Percentiles rank a stretch among this genome's conserved stretches.
These are phyloP conservation scores for Leucania comma DNA, from an alignment of 2,888 invertebrate species.

Conservation along the genomic window DNA sequence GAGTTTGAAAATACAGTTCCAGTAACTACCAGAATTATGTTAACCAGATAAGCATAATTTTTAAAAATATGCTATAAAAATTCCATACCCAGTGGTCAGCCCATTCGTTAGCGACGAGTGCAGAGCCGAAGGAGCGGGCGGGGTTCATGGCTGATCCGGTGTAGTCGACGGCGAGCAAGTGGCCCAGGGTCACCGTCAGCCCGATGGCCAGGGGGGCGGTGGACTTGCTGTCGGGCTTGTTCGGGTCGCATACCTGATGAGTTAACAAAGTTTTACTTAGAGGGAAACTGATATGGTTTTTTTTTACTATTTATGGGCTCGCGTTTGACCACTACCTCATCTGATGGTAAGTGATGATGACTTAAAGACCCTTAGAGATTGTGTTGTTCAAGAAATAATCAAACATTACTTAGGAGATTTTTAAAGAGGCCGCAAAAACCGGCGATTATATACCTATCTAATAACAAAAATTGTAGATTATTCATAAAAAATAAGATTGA, in stretches of 20 bases:
- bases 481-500: too few relatives aligned
- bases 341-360: too few relatives aligned
- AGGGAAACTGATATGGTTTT: not conserved
- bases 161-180: conserved; percentile 95
- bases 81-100: conserved; percentile 94
- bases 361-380: too few relatives aligned
- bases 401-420: not conserved
- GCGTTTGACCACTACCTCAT: too few relatives aligned
- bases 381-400: not conserved
- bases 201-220: conserved; percentile 97
- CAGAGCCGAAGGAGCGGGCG: conserved; percentile 96
- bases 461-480: too few relatives aligned
- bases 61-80: not conserved
- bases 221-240: conserved; percentile 94
- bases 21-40: not conserved
- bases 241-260: conserved; percentile 92
- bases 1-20: too few relatives aligned
- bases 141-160: conserved; percentile 98
- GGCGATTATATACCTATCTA: too few relatives aligned
- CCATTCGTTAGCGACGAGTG: conserved; percentile 94
- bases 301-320: too few relatives aligned
- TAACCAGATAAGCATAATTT: too few relatives aligned
- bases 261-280: not conserved
- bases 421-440: too few relatives aligned
- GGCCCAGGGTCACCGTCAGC: conserved; percentile 95